Percentiles rank a stretch among this genome's conserved stretches.
Conservation (phyloP, 2,113 vertebrate genomes). For the Turnix velox region DNA sequence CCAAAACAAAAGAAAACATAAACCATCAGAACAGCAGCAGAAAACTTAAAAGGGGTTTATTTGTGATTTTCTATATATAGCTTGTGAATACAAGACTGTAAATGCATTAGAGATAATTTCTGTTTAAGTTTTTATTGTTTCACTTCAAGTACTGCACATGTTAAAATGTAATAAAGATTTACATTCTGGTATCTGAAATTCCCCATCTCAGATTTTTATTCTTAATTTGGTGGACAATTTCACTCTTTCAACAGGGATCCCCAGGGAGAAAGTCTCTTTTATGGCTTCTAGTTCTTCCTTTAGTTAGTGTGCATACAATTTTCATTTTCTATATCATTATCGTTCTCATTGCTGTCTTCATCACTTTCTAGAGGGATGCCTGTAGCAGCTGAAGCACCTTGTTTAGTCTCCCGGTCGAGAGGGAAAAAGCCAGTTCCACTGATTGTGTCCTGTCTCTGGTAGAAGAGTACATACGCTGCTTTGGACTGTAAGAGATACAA, state of each 20-base stretch:
- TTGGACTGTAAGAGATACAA: slow-evolving; percentile 84
- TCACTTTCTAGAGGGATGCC: slow-evolving; percentile 82
- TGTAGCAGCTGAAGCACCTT: slow-evolving; percentile 81
- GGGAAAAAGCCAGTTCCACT: slow-evolving; percentile 95
- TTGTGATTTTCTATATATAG: slow-evolving; percentile 82
- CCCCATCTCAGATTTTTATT: slow-evolving; percentile 75
- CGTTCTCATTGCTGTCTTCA: slow-evolving; percentile 82
- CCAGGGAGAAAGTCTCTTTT: slow-evolving; percentile 74
- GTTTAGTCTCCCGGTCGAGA: slow-evolving; percentile 86
- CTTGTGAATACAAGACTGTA: slow-evolving; percentile 81
- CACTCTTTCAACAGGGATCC: slow-evolving; percentile 64
- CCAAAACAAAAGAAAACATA: slow-evolving; percentile 77
- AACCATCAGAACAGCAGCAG: slow-evolving; percentile 79
- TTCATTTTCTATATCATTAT: slow-evolving; percentile 83
- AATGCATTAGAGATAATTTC: slow-evolving; percentile 80
- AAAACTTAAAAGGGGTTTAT: slow-evolving; percentile 82
- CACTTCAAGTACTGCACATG: slow-evolving; percentile 82
- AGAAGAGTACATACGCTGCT: slow-evolving; percentile 97
- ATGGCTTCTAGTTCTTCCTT: slow-evolving; percentile 86
- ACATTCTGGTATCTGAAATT: slow-evolving; percentile 81
- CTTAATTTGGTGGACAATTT: slow-evolving; percentile 76
- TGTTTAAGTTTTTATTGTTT: slow-evolving; percentile 80
- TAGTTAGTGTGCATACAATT: slow-evolving; percentile 95
- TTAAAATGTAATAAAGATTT: slow-evolving; percentile 81
- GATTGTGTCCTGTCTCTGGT: slow-evolving; percentile 93